phyloP scores from a whole-genome alignment of 2,888 invertebrate genomes.

The Molorchus minor region DNA sequence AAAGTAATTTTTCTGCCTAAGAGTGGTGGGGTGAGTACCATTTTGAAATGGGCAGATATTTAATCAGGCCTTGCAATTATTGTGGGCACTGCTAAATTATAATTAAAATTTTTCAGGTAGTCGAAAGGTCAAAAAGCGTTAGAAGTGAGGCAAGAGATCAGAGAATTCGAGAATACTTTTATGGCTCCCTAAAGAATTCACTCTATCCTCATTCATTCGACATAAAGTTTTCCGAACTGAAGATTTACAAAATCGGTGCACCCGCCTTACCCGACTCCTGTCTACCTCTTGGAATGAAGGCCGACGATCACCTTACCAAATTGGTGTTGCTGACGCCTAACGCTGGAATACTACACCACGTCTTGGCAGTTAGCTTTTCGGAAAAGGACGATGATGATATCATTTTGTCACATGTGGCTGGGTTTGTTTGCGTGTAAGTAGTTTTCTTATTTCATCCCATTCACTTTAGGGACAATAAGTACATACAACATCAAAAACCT shows the following conservation, averaged over 20 bases:
- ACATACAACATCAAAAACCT: background rate
- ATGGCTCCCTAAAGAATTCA: slow-evolving; percentile 77
- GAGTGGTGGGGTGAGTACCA: slow-evolving; percentile 87
- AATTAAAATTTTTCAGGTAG: slow-evolving; percentile 69
- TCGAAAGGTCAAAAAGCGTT: slow-evolving; percentile 79
- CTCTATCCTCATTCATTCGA: slow-evolving; percentile 95
- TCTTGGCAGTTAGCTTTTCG: slow-evolving; percentile 90
- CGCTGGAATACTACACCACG: slow-evolving; percentile 82
- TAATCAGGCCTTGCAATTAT: no score
- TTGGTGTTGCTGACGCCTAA: slow-evolving; percentile 83
- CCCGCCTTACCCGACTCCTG: slow-evolving; percentile 94
- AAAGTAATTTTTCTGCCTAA: slow-evolving; percentile 78
- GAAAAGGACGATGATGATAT: slow-evolving; percentile 85
- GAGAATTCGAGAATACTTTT: slow-evolving; percentile 93
- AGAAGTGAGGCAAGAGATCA: slow-evolving; percentile 81
- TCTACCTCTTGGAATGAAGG: slow-evolving; percentile 95
- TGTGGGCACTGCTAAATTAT: no score
- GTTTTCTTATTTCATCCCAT: slow-evolving; percentile 1
- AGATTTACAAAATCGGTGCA: slow-evolving; percentile 94
- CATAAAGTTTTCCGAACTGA: slow-evolving; percentile 88
- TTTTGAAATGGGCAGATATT: no score
- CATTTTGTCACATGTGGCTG: slow-evolving; percentile 86
- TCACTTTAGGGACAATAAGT: background rate
- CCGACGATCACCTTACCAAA: slow-evolving; percentile 90
- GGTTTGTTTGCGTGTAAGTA: slow-evolving; percentile 92